Conservation (phyloP, 2,113 vertebrate genomes). For the Nerophis ophidion region DNA sequence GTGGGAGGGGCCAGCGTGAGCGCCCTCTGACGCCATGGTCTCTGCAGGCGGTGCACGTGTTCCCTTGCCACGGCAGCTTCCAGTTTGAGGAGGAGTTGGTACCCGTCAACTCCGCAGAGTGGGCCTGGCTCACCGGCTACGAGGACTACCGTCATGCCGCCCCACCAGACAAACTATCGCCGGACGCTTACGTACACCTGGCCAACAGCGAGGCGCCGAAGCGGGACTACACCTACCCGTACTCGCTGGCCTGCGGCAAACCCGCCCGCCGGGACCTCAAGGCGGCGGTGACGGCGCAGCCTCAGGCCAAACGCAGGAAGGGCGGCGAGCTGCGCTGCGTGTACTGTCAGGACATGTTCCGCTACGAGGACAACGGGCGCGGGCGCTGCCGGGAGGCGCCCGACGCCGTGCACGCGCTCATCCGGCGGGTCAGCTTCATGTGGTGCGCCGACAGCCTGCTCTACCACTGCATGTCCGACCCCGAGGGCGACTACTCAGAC, state of each 20-base stretch:
- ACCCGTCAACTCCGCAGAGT: conserved; percentile 87
- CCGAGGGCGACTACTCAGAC: conserved; percentile 95
- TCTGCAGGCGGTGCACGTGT: conserved; percentile 68
- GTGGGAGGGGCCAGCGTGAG: too few species aligned
- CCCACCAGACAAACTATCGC: conserved; percentile 65
- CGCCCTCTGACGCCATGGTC: background rate
- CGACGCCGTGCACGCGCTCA: conserved; percentile 85
- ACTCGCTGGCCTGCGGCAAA: conserved; percentile 69
- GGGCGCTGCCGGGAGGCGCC: conserved; percentile 91
- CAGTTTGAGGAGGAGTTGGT: conserved; percentile 87
- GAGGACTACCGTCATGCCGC: conserved; percentile 88
- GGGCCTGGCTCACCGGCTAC: conserved; percentile 88
- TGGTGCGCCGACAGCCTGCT: conserved; percentile 97
- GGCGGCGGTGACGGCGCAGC: conserved; percentile 82
- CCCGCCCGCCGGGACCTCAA: conserved; percentile 71
- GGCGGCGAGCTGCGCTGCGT: conserved; percentile 81
- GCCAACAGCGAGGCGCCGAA: conserved; percentile 84
- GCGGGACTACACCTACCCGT: conserved; percentile 85
- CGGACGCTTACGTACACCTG: conserved; percentile 83
- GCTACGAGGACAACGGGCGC: conserved; percentile 82
- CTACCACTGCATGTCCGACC: conserved; percentile 98
- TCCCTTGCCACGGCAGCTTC: conserved; percentile 82
- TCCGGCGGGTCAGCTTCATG: conserved; percentile 92
- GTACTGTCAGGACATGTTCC: conserved; percentile 94
- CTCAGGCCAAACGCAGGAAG: conserved; percentile 67